Conservation (phyloP, 2,113 vertebrate species). For the Craseonycteris thonglongyai region DNA sequence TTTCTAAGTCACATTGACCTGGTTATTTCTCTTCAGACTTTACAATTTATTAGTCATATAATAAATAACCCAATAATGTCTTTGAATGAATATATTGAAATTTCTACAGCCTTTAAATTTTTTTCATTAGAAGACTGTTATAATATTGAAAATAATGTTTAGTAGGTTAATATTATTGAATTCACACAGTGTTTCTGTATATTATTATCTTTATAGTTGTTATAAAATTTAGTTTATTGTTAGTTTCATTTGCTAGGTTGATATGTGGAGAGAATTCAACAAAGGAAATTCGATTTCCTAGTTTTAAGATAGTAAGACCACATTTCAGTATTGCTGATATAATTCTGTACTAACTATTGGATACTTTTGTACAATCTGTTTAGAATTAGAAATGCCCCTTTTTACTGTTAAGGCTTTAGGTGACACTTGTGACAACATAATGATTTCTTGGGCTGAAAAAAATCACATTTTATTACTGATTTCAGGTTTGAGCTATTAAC, state of each 20-base stretch:
- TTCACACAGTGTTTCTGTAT: background rate
- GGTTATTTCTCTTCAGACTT: background rate
- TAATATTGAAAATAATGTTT: slow-evolving; percentile 4
- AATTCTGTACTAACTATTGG: background rate
- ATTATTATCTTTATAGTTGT: background rate
- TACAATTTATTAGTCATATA: background rate
- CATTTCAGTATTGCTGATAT: background rate
- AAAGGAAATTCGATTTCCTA: background rate
- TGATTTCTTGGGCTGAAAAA: background rate
- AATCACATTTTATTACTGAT: background rate
- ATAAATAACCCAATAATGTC: background rate
- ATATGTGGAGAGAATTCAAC: background rate
- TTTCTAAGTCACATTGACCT: background rate
- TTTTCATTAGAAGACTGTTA: slow-evolving; percentile 2
- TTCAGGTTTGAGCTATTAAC: background rate
- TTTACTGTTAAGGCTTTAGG: background rate
- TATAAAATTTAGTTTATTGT: background rate
- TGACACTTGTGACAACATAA: background rate
- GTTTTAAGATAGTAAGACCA: background rate
- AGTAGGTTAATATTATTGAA: background rate
- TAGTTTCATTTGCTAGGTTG: background rate
- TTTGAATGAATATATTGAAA: background rate
- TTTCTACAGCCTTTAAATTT: background rate
- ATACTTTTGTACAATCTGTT: background rate
- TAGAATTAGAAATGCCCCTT: background rate